Evolutionary conservation across 2,797 vertebrate genomes (phyloP).

Genomic region (Salmo trutta): DNA sequence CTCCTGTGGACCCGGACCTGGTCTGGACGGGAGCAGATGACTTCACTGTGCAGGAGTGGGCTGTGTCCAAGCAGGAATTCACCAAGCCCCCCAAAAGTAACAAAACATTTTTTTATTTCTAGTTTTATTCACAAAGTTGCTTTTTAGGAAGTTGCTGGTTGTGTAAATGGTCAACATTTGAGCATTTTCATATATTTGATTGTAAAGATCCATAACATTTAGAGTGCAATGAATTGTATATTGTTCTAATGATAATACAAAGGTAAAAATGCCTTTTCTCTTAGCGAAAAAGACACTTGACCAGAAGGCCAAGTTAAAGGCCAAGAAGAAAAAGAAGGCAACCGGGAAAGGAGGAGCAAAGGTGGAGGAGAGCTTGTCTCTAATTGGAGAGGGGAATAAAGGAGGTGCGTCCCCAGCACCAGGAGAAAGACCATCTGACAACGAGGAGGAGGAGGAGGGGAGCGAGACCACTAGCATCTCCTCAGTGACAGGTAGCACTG

Average conservation of each 20-base stretch:
- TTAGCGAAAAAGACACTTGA: conserved; percentile 87
- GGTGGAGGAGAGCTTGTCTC: conserved; percentile 20
- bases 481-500: conserved; percentile 67
- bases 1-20: conserved; percentile 85
- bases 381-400: conserved; percentile 60
- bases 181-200: background rate
- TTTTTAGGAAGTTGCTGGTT: background rate
- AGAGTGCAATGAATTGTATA: background rate
- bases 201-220: background rate
- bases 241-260: background rate
- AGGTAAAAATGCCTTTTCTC: background rate
- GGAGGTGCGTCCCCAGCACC: conserved; percentile 45
- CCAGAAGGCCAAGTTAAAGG: conserved; percentile 80
- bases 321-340: conserved; percentile 82
- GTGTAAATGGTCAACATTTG: background rate
- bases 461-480: conserved; percentile 31
- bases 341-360: conserved; percentile 28
- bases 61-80: conserved; percentile 84
- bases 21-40: conserved; percentile 95
- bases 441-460: conserved; percentile 73
- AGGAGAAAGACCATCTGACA: conserved; percentile 74
- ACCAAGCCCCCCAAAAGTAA: conserved; percentile 88
- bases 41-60: conserved; percentile 93
- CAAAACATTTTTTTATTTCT: conserved; percentile 10
- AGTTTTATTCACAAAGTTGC: background rate